These are phyloP conservation scores for Callaeas wilsoni DNA, from an alignment of 2,113 vertebrate genomes.

Conservation along the genomic window DNA sequence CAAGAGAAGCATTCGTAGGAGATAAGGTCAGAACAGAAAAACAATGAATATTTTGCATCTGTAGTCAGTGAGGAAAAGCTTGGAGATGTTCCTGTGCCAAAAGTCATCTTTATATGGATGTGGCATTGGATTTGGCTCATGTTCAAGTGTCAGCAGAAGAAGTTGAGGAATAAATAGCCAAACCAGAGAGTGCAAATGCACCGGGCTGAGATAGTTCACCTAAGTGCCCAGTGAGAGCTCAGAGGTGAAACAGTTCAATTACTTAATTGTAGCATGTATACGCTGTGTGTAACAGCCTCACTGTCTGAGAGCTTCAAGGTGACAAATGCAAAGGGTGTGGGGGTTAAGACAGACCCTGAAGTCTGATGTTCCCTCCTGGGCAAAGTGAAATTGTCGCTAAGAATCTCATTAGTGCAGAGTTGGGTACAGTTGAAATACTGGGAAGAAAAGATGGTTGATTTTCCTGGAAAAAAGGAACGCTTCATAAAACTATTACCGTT, in stretches of 20 bases:
- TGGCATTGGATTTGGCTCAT: not conserved
- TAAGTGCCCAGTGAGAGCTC: not conserved
- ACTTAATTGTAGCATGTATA: not conserved
- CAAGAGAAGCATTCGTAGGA: not conserved
- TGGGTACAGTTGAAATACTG: not conserved
- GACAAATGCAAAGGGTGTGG: not conserved
- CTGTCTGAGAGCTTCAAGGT: not conserved
- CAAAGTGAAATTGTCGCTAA: not conserved
- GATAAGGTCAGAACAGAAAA: constrained; percentile 40
- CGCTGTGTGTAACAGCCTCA: not conserved
- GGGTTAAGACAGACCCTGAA: not conserved
- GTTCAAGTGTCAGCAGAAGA: constrained; percentile 5
- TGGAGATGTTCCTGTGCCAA: not conserved
- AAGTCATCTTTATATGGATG: not conserved
- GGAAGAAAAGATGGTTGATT: not conserved
- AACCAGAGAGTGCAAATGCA: not conserved
- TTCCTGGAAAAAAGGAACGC: not conserved
- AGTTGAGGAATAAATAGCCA: constrained; percentile 18
- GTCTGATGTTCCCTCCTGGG: not conserved
- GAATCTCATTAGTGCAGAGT: not conserved
- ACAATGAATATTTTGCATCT: constrained; percentile 22
- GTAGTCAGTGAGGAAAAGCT: constrained; percentile 11
- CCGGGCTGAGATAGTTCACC: not conserved
- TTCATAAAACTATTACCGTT: not conserved
- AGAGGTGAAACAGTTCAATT: not conserved